These are phyloP conservation scores for Andricus curvator DNA, from an alignment of 2,888 invertebrate genomes.

Conservation along the genomic window DNA sequence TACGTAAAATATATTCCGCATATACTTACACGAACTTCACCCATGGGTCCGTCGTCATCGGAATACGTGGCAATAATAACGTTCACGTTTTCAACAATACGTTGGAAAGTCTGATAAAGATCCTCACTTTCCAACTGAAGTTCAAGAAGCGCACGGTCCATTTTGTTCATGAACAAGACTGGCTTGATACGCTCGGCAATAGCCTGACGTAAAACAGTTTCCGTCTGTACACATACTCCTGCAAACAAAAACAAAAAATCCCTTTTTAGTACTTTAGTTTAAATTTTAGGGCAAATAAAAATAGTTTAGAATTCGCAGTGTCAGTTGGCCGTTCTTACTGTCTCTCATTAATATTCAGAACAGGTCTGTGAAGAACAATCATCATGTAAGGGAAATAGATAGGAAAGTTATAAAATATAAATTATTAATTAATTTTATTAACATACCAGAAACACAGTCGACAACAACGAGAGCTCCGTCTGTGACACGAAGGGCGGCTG, in stretches of 20 bases:
- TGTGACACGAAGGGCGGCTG: conserved; percentile 99
- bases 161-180: conserved; percentile 99
- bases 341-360: conserved; percentile 71
- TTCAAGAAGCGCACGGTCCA: conserved; percentile 99
- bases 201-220: conserved; percentile 99
- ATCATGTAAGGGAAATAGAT: conserved; percentile 62
- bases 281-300: not conserved
- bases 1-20: not conserved
- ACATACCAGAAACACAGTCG: conserved; percentile 98
- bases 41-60: conserved; percentile 99
- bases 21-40: conserved; percentile 92
- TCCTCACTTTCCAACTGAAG: conserved; percentile 98
- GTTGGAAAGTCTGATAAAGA: conserved; percentile 99
- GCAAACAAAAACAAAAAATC: not conserved
- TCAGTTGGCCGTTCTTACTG: conserved; percentile 73
- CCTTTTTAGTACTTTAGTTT: not conserved
- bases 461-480: conserved; percentile 99
- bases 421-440: too few species aligned
- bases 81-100: conserved; percentile 99
- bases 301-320: not conserved
- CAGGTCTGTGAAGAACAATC: conserved; percentile 76
- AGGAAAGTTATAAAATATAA: not conserved
- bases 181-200: conserved; percentile 99
- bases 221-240: conserved; percentile 99
- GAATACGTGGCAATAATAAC: conserved; percentile 99